Evolutionary conservation across 2,888 invertebrate species (phyloP), one percentile per base, ranked within the genome.

Genomic region (Pyralis farinalis): DNA sequence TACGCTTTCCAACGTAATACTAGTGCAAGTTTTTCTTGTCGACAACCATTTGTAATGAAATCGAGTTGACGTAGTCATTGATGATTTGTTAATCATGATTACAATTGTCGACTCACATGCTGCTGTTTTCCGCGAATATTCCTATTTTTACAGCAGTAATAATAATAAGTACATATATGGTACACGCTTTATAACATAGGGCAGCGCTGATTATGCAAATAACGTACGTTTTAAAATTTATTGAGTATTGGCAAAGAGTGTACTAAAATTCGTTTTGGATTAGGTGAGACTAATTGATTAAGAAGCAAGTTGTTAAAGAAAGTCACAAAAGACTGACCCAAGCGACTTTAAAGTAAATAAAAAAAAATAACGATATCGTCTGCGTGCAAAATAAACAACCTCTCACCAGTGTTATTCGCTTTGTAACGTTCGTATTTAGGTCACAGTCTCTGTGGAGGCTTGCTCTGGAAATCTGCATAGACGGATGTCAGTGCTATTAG

Each of bases 391-490:
- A 69, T 65, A 62, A 69, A 63, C 47, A 52, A 52, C 54, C 64
- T 73, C 67, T 76, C 69, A 69, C 63, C 62, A 64, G 57, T 62
- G 65, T 63, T 63, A 59, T 67, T 73, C 55, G 68, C 70, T 72
- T 73, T 75, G 72, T 79, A 68, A 58, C 54, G 63, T 58, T 63
- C 65, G 51, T 78, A 84, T 84, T 83, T 84, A 79, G 85, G 81
- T 80, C 80, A 73, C 57, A 61, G 58, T 71, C 67, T 70, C 62
- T 63, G 67, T 74, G 74, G 72, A 81, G 77, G 76, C 71, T 78
- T 72, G 83, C 78, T 85, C 84, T 84, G 84, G 82, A 83, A 86
- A 86, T 86, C 84, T 85, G 84, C 86, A 85, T 86, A 85, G 82
- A 84, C 85, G 86, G 86, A 86, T 85, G 84, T 83, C 53, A 72